Evolutionary conservation across 2,888 invertebrate species (phyloP).

Genomic region (Syrphus vitripennis): DNA sequence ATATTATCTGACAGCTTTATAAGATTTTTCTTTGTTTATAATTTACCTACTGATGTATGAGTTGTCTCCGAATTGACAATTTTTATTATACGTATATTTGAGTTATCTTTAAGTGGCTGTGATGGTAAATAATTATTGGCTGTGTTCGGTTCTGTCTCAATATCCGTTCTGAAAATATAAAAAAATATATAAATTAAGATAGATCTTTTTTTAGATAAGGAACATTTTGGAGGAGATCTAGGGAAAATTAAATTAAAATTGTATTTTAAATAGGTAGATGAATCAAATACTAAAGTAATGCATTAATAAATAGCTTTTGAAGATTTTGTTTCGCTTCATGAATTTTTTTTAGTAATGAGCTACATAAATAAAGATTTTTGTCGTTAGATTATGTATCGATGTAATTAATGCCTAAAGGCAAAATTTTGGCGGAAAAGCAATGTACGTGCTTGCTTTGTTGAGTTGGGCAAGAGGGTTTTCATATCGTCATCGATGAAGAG

Average conservation of each 20-base stretch:
- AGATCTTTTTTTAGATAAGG: neutral
- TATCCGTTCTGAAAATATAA: slow-evolving; percentile 76
- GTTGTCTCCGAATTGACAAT: slow-evolving; percentile 76
- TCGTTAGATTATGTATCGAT: too few relatives aligned
- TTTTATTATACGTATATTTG: slow-evolving; percentile 78
- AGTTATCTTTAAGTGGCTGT: slow-evolving; percentile 79
- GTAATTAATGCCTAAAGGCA: too few relatives aligned
- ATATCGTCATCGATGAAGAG: too few relatives aligned
- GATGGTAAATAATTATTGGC: slow-evolving; percentile 77
- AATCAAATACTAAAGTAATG: too few relatives aligned
- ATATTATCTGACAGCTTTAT: neutral
- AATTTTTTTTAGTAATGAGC: too few relatives aligned
- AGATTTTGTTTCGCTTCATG: too few relatives aligned
- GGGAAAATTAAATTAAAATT: neutral
- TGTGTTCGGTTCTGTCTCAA: slow-evolving; percentile 76
- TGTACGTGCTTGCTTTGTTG: too few relatives aligned
- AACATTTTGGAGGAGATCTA: neutral
- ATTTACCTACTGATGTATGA: slow-evolving; percentile 81
- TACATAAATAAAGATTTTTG: too few relatives aligned
- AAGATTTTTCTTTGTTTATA: slow-evolving; percentile 38
- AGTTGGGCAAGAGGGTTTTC: too few relatives aligned
- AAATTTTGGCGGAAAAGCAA: too few relatives aligned
- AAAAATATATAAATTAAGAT: neutral
- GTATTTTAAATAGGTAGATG: neutral
- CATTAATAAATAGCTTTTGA: too few relatives aligned